A percentile compares a stretch with the other conserved stretches of the same genome.
phyloP scores from a whole-genome alignment of 2,888 invertebrate species.

The Parelbella ahira region DNA sequence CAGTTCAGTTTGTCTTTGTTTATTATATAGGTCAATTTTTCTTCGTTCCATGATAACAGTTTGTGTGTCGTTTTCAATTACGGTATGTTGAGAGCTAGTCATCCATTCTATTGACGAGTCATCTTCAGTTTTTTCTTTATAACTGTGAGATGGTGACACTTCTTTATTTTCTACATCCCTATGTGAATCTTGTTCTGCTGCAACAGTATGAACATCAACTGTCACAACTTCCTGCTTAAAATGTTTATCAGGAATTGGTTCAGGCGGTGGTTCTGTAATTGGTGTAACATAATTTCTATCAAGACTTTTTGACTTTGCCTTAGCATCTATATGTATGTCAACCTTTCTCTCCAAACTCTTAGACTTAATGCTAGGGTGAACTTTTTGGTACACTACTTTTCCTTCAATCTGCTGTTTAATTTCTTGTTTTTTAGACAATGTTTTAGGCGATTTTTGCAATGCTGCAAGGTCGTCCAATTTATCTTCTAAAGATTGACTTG shows the following conservation, averaged over 20 bases:
- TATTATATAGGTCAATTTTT: slow-evolving; percentile 82
- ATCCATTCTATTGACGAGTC: slow-evolving; percentile 75
- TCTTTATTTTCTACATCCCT: slow-evolving; percentile 46
- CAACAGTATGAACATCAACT: slow-evolving; percentile 69
- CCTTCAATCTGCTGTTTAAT: slow-evolving; percentile 84
- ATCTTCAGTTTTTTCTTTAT: slow-evolving; percentile 67
- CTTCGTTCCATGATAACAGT: slow-evolving; percentile 81
- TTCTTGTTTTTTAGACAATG: slow-evolving; percentile 80
- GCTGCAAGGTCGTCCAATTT: slow-evolving; percentile 80
- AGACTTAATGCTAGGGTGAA: slow-evolving; percentile 77
- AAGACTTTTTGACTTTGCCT: slow-evolving; percentile 83
- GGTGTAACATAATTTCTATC: slow-evolving; percentile 82
- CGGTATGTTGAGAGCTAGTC: slow-evolving; percentile 65
- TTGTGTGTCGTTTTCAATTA: slow-evolving; percentile 80
- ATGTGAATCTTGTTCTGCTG: slow-evolving; percentile 45
- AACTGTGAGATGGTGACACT: slow-evolving; percentile 61
- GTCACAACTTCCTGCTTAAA: slow-evolving; percentile 73
- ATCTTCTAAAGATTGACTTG: slow-evolving; percentile 82
- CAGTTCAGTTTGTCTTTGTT: slow-evolving; percentile 73
- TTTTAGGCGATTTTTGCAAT: slow-evolving; percentile 80
- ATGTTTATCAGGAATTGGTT: slow-evolving; percentile 58
- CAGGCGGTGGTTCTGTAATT: slow-evolving; percentile 46
- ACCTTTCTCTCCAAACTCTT: slow-evolving; percentile 84
- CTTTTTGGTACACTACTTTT: slow-evolving; percentile 82
- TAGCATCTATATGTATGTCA: slow-evolving; percentile 80